Evolutionary conservation across 2,113 vertebrate genomes (phyloP).

Genomic region (Tragelaphus imberbis): DNA sequence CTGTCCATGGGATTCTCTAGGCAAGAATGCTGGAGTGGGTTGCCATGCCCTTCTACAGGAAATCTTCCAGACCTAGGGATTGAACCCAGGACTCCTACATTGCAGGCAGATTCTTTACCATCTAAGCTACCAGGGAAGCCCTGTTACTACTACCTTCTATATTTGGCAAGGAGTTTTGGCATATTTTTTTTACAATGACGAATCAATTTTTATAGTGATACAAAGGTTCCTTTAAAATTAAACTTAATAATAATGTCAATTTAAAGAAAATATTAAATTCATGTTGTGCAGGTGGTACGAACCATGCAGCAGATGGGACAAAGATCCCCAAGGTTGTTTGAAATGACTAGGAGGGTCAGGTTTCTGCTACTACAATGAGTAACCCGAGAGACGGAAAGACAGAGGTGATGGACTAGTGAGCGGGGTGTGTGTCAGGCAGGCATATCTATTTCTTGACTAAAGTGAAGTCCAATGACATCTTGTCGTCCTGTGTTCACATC

Average conservation of each 20-base stretch:
- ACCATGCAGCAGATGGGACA: neutral
- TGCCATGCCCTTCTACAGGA: neutral
- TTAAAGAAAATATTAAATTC: constrained; percentile 5
- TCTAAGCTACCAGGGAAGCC: neutral
- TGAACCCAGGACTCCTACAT: neutral
- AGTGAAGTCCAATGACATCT: neutral
- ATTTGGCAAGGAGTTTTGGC: neutral
- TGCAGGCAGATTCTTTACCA: neutral
- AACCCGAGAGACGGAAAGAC: neutral
- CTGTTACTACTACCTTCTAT: neutral
- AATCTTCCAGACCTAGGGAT: neutral
- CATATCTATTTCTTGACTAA: neutral
- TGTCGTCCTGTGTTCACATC: neutral
- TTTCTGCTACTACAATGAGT: fast-evolving
- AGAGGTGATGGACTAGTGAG: neutral
- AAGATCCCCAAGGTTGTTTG: neutral
- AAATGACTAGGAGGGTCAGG: neutral
- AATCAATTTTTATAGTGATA: neutral
- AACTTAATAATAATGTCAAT: neutral
- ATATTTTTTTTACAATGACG: neutral
- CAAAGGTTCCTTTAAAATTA: neutral
- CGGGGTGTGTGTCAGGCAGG: neutral
- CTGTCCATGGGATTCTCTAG: neutral
- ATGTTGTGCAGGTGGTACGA: neutral
- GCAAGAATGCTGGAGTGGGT: neutral